Percentiles rank a stretch among this genome's conserved stretches.
phyloP scores from a whole-genome alignment of 1,140 invertebrate genomes.

The Dolichoris vasculosae region DNA sequence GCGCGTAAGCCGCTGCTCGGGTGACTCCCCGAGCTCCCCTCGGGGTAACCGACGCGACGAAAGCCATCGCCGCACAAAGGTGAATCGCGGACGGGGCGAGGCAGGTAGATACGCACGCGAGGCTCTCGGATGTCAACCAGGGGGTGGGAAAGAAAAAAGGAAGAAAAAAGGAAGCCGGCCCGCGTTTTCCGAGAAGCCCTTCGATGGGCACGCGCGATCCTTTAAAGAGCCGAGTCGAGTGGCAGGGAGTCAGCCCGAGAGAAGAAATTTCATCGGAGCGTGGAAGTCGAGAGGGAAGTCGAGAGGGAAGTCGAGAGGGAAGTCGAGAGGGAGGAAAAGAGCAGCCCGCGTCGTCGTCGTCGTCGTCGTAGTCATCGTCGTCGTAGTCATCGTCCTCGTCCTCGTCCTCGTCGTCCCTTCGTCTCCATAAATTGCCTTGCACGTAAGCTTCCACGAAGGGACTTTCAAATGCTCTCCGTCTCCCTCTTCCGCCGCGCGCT shows the following conservation, averaged over 20 bases:
- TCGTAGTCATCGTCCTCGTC: no score
- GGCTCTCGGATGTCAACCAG: no score
- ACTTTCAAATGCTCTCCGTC: not conserved
- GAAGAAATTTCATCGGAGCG: not conserved
- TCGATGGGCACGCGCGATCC: constrained; percentile 9
- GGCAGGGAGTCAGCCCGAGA: no score
- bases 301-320: no score
- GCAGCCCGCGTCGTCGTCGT: no score
- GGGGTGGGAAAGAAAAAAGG: not conserved
- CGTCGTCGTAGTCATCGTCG: no score
- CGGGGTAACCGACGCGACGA: not conserved
- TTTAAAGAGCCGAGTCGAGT: not conserved
- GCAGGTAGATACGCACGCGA: not conserved
- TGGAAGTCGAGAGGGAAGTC: not conserved
- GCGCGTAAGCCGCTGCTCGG: not conserved
- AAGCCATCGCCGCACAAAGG: not conserved
- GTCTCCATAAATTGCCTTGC: constrained; percentile 27
- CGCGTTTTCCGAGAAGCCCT: constrained; percentile 21
- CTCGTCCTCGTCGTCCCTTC: constrained; percentile 24
- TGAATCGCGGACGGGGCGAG: constrained; percentile 43
- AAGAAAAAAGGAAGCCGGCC: not conserved
- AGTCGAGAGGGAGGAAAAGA: no score
- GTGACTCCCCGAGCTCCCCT: no score
- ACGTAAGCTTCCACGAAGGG: constrained; percentile 34
- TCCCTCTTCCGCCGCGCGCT: not conserved